phyloP scores from a whole-genome alignment of 2,113 vertebrate genomes.

The Lucifuga dentata region DNA sequence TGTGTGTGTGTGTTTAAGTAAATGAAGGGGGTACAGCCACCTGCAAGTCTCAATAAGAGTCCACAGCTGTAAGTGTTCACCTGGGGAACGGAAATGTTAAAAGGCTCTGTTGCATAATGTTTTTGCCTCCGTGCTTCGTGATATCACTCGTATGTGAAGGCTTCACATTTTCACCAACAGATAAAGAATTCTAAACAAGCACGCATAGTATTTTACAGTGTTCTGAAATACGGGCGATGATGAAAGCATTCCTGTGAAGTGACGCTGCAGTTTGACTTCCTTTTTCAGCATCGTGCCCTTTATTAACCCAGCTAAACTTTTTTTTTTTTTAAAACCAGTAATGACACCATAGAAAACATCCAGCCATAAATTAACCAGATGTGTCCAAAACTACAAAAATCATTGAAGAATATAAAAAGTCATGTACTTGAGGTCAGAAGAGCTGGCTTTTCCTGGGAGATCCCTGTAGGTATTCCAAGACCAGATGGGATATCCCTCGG shows the following conservation, averaged over 20 bases:
- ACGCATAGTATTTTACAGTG: background rate
- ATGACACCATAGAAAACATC: too few relatives aligned
- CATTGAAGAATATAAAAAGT: background rate
- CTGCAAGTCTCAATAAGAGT: conserved; percentile 41
- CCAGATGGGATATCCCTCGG: too few relatives aligned
- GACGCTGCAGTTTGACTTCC: conserved; percentile 36
- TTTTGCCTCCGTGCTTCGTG: background rate
- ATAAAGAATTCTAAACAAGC: background rate
- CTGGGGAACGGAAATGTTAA: conserved; percentile 15
- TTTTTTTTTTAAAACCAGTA: too few relatives aligned
- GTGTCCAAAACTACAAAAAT: background rate
- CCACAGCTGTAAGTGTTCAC: conserved; percentile 34
- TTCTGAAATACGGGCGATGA: conserved; percentile 18
- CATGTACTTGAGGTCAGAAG: too few relatives aligned
- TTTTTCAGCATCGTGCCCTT: conserved; percentile 6
- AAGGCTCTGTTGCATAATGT: conserved; percentile 17
- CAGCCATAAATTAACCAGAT: background rate
- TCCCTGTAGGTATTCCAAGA: too few relatives aligned
- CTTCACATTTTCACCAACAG: background rate
- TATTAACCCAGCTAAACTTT: conserved; percentile 3
- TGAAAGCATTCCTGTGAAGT: conserved; percentile 41
- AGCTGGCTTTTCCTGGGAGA: too few relatives aligned
- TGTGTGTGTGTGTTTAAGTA: conserved; percentile 29
- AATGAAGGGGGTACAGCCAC: conserved; percentile 44
- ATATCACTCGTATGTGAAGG: background rate